Evolutionary conservation across 2,113 vertebrate genomes (phyloP), one percentile per base, ranked within the genome.

Genomic region (Odocoileus hemionus): DNA sequence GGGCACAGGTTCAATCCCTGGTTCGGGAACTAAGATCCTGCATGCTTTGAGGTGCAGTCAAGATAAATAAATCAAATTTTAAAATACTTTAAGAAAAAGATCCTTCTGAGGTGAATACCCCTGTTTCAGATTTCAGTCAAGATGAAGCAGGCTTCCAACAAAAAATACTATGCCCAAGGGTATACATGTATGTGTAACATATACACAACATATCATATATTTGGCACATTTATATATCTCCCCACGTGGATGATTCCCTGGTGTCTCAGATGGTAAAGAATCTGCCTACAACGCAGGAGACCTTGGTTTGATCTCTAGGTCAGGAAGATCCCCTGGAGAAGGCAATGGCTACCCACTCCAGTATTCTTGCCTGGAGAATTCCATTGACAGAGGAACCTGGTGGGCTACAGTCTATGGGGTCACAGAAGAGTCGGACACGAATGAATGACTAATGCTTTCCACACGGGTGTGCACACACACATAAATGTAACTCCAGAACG

Each of bases 81-180:
- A 60, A 60, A 60, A 60, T 60, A 60, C 58, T 30, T 61, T 61
- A 61, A 30, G 92, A 97, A 96, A 97, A 89, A 94, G 92, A 95
- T 36, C 86, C 12, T 39, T 94, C 74, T 26, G 55, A 82, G 76
- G 86, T 61, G 61, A 97, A 95, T 79, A 89, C 15, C 47, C 43
- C 36, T 4, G 33, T 78, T 94, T 94, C 43, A 26, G 43, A 93
- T 47, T 78, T 95, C 47, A 85, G 79, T 52, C 45, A 89, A 61
- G 61, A 78, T 3, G 45, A 86, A 93, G 93, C 58, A 86, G 58
- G 50, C 79, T 94, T 74, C 39, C 15, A 78, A 83, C 28, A 67
- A 45, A 58, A 86, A 92, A 90, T 11, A 64, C 58, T 61, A 26
- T 12, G 60, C 17, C 9, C 86, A 80, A 43, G 47, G 78, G 17